Percentiles rank a stretch among this genome's conserved stretches.
Evolutionary conservation across 1,140 invertebrate species (phyloP).

Genomic region (Fopius arisanus): DNA sequence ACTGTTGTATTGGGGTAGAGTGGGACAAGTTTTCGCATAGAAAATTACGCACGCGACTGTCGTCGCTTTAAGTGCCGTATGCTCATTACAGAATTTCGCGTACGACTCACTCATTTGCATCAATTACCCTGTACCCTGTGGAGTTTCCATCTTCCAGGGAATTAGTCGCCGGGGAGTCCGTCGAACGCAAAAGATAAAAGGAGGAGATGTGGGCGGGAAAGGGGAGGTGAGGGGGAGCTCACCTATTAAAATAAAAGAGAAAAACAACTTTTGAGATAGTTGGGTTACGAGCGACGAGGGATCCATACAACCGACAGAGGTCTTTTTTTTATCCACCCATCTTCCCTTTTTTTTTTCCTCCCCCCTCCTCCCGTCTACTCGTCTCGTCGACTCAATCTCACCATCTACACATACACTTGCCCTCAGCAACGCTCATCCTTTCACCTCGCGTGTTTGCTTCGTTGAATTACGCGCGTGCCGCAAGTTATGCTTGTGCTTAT

Average conservation of each 20-base stretch:
- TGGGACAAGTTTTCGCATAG: background rate
- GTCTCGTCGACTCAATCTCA: background rate
- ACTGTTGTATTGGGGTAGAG: background rate
- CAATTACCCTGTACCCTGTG: constrained; percentile 50
- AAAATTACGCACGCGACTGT: constrained; percentile 3
- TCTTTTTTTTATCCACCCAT: background rate
- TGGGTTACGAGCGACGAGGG: constrained; percentile 60
- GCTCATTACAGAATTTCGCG: background rate
- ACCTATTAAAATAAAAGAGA: constrained; percentile 58
- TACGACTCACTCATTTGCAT: constrained; percentile 50
- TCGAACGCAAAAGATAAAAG: constrained; percentile 53
- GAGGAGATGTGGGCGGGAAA: too few relatives aligned
- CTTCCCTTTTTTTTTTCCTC: background rate
- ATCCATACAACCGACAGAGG: constrained; percentile 48
- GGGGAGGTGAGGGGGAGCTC: constrained; percentile 19
- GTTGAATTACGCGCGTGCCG: constrained; percentile 51
- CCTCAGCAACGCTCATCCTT: background rate
- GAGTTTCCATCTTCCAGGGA: constrained; percentile 50
- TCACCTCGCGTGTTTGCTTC: constrained; percentile 1
- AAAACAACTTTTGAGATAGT: constrained; percentile 62
- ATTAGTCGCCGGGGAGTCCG: constrained; percentile 54
- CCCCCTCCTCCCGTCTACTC: background rate
- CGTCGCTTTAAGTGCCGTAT: background rate
- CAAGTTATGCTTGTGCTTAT: constrained; percentile 59
- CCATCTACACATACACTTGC: background rate